Percentiles rank a stretch among this genome's conserved stretches.
Conservation (phyloP, 2,888 invertebrate genomes). For the Synergus itoensis region DNA sequence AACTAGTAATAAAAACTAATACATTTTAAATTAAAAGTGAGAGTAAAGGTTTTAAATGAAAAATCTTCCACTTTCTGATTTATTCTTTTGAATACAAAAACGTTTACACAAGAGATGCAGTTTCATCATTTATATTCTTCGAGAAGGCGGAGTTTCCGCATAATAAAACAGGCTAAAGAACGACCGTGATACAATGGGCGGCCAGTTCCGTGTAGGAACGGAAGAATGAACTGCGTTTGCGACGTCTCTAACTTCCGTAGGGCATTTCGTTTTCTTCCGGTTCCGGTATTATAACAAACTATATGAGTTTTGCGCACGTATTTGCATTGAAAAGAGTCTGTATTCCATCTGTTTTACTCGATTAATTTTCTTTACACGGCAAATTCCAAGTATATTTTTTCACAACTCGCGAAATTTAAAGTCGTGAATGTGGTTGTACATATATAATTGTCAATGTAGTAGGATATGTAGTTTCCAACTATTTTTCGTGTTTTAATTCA, state of each 20-base stretch:
- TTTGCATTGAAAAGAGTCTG: not conserved
- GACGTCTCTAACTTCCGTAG: not conserved
- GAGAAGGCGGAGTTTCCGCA: slow-evolving; percentile 20
- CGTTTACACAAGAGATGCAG: not conserved
- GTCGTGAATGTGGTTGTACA: no score
- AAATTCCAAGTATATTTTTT: no score
- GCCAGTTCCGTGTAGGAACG: not conserved
- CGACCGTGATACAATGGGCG: slow-evolving; percentile 2
- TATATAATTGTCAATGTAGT: no score
- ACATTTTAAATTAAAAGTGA: not conserved
- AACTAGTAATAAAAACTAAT: no score
- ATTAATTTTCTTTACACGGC: not conserved
- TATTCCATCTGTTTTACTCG: not conserved
- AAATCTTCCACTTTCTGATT: not conserved
- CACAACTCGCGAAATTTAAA: no score
- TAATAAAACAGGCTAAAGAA: slow-evolving; percentile 5
- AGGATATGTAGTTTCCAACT: no score
- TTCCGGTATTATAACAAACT: slow-evolving; percentile 8
- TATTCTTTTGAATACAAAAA: not conserved
- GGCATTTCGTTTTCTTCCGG: slow-evolving; percentile 21
- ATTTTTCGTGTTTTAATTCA: no score
- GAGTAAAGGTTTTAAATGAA: not conserved
- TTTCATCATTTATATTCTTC: not conserved
- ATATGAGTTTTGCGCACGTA: not conserved
- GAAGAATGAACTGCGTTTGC: slow-evolving; percentile 2